Evolutionary conservation across 2,113 vertebrate species (phyloP).

Genomic region (Pao palembangensis): DNA sequence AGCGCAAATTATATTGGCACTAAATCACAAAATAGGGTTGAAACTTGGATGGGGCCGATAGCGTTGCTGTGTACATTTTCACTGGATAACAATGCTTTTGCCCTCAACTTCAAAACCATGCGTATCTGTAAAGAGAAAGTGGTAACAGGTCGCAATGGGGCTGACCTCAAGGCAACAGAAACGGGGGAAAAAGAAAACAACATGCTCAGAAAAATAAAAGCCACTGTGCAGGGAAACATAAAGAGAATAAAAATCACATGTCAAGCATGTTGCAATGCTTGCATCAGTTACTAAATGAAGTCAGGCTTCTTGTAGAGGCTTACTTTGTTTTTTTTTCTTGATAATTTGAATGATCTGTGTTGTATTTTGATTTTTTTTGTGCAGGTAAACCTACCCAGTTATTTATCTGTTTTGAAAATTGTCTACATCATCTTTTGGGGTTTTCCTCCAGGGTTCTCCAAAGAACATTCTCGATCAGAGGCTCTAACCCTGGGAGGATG

Average conservation of each 20-base stretch:
- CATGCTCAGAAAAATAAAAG: slow-evolving; percentile 2
- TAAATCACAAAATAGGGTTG: background rate
- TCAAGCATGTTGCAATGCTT: slow-evolving; percentile 12
- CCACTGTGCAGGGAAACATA: slow-evolving; percentile 22
- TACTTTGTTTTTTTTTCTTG: background rate
- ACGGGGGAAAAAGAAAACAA: background rate
- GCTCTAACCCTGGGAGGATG: no score
- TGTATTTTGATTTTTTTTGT: background rate
- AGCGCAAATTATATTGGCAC: background rate
- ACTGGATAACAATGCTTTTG: slow-evolving; percentile 2
- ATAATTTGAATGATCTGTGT: background rate
- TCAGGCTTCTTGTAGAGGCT: background rate
- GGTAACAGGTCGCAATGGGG: slow-evolving; percentile 28
- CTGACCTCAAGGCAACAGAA: slow-evolving; percentile 15
- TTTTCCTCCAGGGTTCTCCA: no score
- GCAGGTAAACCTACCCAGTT: background rate
- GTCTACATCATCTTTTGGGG: background rate
- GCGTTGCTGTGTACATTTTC: background rate
- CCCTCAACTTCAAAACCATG: slow-evolving; percentile 12
- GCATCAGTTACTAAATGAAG: background rate
- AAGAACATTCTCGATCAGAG: no score
- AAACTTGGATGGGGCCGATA: background rate
- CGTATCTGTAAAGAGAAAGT: slow-evolving; percentile 7
- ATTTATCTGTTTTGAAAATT: background rate
- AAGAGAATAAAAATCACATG: slow-evolving; percentile 24